Base-by-base conservation (phyloP, 2,888 invertebrate genomes). In the Ormyrus rosae region DNA sequence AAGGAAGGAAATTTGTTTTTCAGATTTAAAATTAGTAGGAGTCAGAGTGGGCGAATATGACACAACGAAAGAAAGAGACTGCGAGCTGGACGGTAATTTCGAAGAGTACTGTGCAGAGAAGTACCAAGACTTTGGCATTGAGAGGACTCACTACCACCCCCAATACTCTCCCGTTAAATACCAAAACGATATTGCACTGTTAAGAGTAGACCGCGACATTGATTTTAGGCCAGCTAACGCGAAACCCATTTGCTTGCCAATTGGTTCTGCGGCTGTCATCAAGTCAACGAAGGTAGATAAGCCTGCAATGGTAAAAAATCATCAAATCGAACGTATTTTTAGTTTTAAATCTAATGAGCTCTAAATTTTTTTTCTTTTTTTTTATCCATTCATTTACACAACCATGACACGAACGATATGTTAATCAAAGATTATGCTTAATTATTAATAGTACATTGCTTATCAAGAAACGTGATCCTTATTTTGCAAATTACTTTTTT, bases 21-120 rank as follows among this genome's bases (percentile, higher is more conserved):
- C 58, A 89, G 90, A 78, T 58, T 10, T 88, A 2, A 80, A 10
- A n/a, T 71, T 89, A 48, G 68, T 76, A 1, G 92, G 93, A 51
- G 93, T 94, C 10, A 92, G 95, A 51, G 90, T 95, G 55, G 95
- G 95, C 3, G 95, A 95, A 82, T 93, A 94, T 81, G 90, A 93
- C 85, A 81, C 91, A 55, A 87, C 84, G 64, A 90, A 89, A n/a
- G 90, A 89, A 79, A 88, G 84, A 19, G 92, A 93, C 83, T 93
- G 93, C 85, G 92, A 75, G 58, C 65, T 88, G 87, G 67, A 90
- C 91, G 93, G 86, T 92, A 94, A 87, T 89, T 84, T 86, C 75
- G 91, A 84, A 80, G 87, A 72, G 84, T 90, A 80, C 85, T 93
- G 89, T 82, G 90, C 91, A 2, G 90, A 91, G 5, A 89, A 88